Evolutionary conservation across 2,888 invertebrate genomes (phyloP), one percentile per base, ranked within the genome.

Genomic region (Nudaria mundana): DNA sequence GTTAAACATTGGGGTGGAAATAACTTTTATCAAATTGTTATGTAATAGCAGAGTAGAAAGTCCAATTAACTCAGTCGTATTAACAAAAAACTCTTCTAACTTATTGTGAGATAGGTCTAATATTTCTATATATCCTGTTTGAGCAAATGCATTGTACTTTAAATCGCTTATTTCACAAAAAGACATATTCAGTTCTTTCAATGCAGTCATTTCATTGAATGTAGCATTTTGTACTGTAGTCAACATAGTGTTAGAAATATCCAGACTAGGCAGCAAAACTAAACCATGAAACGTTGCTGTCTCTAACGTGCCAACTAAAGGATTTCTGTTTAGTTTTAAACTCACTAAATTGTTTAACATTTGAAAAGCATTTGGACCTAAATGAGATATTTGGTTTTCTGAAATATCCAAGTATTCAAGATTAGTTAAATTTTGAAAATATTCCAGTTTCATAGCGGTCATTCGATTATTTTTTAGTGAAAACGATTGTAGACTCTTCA

Each of bases 91-190:
- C 4, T 41, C 34, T 33, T 42, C 58, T 0, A 83, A 40, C 46
- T 58, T 45, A 28, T 84, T 84, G 40, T 53, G 61, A 0, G 83
- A 83, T n/a, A 83, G 52, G 47, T 85, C 84, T 5, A 85, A 48
- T 2, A 45, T 58, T 53, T 66, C 63, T 24, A 83, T 55, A 10
- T 59, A 56, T 1, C 66, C 71, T 1, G 76, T 76, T 32, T 67
- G 46, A 1, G 41, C 40, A 43, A 84, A 80, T 2, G 66, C 48
- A 50, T 83, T 76, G 41, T 61, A 81, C 40, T 78, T 60, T 11
- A 85, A 20, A 14, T 59, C 59, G 15, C 40, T 55, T 32, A 85
- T 56, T 39, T 63, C 62, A 45, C 76, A 66, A 30, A 60, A 57
- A 8, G 84, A 83, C 23, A 78, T 55, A 30, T 83, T 83, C 1